These are phyloP conservation scores for Argya squamiceps DNA, from an alignment of 2,797 vertebrate genomes.

Conservation along the genomic window DNA sequence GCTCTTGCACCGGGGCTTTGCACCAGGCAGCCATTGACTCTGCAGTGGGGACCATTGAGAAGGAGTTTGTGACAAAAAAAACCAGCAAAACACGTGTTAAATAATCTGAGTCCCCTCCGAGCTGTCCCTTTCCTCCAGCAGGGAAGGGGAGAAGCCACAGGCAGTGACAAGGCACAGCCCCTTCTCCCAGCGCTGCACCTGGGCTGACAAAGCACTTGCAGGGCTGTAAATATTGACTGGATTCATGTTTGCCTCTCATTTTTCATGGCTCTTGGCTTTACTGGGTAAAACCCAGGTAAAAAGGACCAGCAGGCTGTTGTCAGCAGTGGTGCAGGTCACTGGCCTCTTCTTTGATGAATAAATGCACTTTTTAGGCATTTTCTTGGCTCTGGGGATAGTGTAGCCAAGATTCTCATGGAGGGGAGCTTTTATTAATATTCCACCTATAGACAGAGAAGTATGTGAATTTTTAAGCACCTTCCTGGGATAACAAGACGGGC, in stretches of 20 bases:
- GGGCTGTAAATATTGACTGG: background rate
- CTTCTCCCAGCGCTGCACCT: background rate
- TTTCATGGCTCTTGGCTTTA: background rate
- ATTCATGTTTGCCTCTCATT: accelerated
- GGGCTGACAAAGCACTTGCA: background rate
- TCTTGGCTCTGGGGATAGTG: accelerated
- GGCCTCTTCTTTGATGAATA: background rate
- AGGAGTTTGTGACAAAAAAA: background rate
- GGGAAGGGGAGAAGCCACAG: background rate
- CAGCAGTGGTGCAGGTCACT: background rate
- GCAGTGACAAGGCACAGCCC: background rate
- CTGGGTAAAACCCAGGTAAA: background rate
- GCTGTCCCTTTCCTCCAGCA: background rate
- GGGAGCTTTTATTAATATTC: background rate
- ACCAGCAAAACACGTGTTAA: background rate
- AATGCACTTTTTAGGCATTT: background rate
- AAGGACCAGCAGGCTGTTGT: background rate
- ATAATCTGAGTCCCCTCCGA: background rate
- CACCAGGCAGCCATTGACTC: background rate
- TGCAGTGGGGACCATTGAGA: background rate
- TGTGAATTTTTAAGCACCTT: background rate
- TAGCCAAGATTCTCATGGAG: background rate
- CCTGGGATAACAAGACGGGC: accelerated
- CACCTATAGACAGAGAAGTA: background rate
- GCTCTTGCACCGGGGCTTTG: background rate